phyloP scores from a whole-genome alignment of 2,888 invertebrate genomes.

The Sialis fuliginosa region DNA sequence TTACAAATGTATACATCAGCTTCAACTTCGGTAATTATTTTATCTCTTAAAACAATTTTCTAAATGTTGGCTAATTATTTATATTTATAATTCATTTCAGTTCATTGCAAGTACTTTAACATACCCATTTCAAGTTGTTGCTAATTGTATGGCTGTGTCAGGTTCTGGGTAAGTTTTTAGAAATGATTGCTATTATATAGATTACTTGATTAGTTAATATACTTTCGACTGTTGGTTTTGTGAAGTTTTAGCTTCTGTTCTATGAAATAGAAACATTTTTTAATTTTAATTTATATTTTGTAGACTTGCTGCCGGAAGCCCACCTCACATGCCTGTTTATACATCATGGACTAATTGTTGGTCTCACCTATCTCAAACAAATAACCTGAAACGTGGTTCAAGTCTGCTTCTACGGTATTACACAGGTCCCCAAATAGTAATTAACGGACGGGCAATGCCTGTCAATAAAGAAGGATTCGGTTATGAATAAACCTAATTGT shows the following conservation, averaged over 20 bases:
- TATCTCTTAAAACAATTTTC: slow-evolving; percentile 1
- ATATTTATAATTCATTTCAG: slow-evolving; percentile 21
- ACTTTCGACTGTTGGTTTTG: no score
- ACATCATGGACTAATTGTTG: slow-evolving; percentile 69
- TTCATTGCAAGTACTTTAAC: slow-evolving; percentile 69
- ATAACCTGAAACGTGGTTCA: slow-evolving; percentile 73
- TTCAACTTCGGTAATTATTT: slow-evolving; percentile 35
- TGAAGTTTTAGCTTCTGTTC: neutral
- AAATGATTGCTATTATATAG: neutral
- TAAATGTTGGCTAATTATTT: neutral
- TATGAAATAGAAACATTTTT: neutral
- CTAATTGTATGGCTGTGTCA: slow-evolving; percentile 78
- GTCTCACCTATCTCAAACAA: slow-evolving; percentile 52
- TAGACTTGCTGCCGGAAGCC: slow-evolving; percentile 63
- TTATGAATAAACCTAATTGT: neutral
- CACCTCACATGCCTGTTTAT: slow-evolving; percentile 73
- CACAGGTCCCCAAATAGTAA: slow-evolving; percentile 28
- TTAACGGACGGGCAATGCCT: slow-evolving; percentile 19
- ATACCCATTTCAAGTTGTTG: slow-evolving; percentile 86
- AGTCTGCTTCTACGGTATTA: slow-evolving; percentile 64
- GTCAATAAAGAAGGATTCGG: slow-evolving; percentile 6
- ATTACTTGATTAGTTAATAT: no score
- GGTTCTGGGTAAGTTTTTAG: slow-evolving; percentile 41
- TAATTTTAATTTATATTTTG: slow-evolving; percentile 8
- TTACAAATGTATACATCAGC: slow-evolving; percentile 33